Percentiles rank a stretch among this genome's conserved stretches.
These are phyloP conservation scores for Hypselothyrea guttata DNA, from an alignment of 2,888 invertebrate genomes.

Conservation along the genomic window DNA sequence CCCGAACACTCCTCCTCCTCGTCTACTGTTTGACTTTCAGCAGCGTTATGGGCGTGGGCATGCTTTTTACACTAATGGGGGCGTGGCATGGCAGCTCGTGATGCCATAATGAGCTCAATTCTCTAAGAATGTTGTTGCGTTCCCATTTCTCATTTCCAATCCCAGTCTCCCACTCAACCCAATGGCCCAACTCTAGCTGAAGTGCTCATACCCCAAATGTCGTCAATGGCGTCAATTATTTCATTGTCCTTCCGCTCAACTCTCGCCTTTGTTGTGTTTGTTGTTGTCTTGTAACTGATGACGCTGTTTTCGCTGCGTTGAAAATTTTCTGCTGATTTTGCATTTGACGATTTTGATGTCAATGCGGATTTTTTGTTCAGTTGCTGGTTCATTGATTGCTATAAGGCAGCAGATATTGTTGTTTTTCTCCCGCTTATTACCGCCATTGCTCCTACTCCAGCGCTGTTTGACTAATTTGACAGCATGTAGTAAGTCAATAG, in stretches of 20 bases:
- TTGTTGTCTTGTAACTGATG: conserved; percentile 64
- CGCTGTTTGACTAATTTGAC: conserved; percentile 77
- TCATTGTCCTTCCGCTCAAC: conserved; percentile 61
- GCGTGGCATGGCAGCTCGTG: conserved; percentile 67
- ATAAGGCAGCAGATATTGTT: conserved; percentile 11
- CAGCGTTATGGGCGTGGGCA: conserved; percentile 53
- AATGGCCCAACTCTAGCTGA: neutral
- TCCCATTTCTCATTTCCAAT: neutral
- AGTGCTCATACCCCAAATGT: conserved; percentile 36
- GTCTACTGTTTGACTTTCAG: conserved; percentile 44
- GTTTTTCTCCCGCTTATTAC: conserved; percentile 11
- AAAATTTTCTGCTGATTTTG: conserved; percentile 75
- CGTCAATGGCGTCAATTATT: conserved; percentile 80
- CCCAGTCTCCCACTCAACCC: conserved; percentile 2
- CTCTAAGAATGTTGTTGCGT: conserved; percentile 68
- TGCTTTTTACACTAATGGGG: conserved; percentile 75
- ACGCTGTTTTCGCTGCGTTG: conserved; percentile 70
- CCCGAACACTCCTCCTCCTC: conserved; percentile 13
- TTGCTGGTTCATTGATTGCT: conserved; percentile 26
- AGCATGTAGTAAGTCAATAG: conserved; percentile 43
- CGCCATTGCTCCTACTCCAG: conserved; percentile 42
- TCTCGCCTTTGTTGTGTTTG: conserved; percentile 28
- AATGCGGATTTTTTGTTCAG: conserved; percentile 42
- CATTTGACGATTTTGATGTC: conserved; percentile 58
- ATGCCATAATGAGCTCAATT: conserved; percentile 78